Evolutionary conservation across 2,888 invertebrate species (phyloP), one percentile per base, ranked within the genome.

Genomic region (Diarsia rubi): DNA sequence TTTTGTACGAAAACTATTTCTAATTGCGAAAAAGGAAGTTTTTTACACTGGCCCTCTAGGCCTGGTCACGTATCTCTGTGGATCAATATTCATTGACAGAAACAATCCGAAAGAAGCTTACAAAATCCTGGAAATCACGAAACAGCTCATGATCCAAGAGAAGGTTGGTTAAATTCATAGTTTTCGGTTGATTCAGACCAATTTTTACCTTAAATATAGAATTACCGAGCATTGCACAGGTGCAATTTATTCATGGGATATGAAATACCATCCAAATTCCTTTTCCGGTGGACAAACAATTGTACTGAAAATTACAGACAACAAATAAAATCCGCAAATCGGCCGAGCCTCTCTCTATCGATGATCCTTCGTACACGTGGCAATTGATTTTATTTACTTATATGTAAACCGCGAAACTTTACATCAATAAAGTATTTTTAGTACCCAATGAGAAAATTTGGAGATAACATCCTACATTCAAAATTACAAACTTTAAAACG

Each of bases 21-120:
- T 95, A 19, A 93, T 97, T 42, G 97, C 96, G 24, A 97, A 97
- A 90, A 96, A 95, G 83, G 97, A 97, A 85, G 85, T 97, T 24
- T 90, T 97, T 78, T 97, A 96, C 84, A 93, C 96, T 6, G 96
- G 97, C 78, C 95, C 97, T 1, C 97, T 97, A 88, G 97, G 97
- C 3, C 83, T 97, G 12, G 93, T 95, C 0, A 95, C 97, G 11
- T 97, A 97, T 92, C 92, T 97, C 21, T 95, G 95, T 72, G 97
- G 97, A 24, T 92, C 96, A 3, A 92, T 97, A 21, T 97, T 97
- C 87, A 96, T 97, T 66, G 96, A 97, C 87, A 91, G 97, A 68
- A 91, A 37, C 11, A 79, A 80, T 21, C 62, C 79, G 12, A 66
- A 77, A 60, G 31, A 70, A 66, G 73, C 82, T 12, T 67, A 72